A percentile compares a stretch with the other conserved stretches of the same genome.
These are phyloP conservation scores for Erythrocercus mccallii DNA, from an alignment of 2,113 vertebrate genomes.

Conservation along the genomic window DNA sequence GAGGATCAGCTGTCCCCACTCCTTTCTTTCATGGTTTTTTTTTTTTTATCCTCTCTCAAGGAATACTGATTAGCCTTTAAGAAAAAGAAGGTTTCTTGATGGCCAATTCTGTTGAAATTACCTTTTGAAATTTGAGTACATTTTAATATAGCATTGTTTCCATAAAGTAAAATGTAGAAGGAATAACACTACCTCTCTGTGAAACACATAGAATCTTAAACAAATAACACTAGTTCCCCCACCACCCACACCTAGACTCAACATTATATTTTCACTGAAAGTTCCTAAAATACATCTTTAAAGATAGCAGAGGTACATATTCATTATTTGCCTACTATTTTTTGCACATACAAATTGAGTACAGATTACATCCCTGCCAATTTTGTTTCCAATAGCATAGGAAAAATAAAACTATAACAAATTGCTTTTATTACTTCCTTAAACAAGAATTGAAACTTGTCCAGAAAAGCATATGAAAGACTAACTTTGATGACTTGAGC, in stretches of 20 bases:
- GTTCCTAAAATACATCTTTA: constrained; percentile 18
- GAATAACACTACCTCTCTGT: background rate
- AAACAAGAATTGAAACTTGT: constrained; percentile 55
- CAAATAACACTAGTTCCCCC: background rate
- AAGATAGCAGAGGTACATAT: constrained; percentile 34
- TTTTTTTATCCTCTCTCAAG: background rate
- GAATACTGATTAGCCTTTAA: background rate
- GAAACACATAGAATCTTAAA: background rate
- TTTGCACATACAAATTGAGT: background rate
- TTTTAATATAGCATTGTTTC: background rate
- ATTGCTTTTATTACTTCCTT: constrained; percentile 58
- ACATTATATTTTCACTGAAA: background rate
- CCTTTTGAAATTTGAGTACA: background rate
- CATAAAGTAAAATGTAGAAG: background rate
- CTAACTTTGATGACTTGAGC: constrained; percentile 23
- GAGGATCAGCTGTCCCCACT: background rate
- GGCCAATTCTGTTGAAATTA: background rate
- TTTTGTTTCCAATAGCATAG: constrained; percentile 22
- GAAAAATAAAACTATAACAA: constrained; percentile 49
- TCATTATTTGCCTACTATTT: constrained; percentile 18
- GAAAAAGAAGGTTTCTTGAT: background rate
- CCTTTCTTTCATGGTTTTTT: background rate
- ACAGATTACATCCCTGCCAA: constrained; percentile 6
- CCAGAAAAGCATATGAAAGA: constrained; percentile 49
- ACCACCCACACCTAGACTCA: constrained; percentile 13